phyloP scores from a whole-genome alignment of 2,888 invertebrate species.

The Microctonus brassicae region DNA sequence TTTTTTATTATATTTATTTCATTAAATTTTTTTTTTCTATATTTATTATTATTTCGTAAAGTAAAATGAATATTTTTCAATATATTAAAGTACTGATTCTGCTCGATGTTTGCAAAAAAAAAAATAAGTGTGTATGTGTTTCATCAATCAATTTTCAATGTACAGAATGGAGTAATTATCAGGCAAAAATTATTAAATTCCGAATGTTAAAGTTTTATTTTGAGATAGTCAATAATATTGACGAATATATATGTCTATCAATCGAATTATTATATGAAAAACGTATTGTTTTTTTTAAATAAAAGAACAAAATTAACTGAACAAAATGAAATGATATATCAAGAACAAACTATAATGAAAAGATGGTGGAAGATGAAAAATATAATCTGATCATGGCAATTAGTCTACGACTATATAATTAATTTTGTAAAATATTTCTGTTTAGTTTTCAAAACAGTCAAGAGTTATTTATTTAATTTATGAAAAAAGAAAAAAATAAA shows the following conservation, averaged over 20 bases:
- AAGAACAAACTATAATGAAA: background rate
- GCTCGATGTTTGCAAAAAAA: too few species aligned
- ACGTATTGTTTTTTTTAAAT: too few species aligned
- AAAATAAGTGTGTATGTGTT: background rate
- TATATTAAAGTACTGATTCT: too few species aligned
- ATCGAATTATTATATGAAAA: too few species aligned
- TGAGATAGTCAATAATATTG: constrained; percentile 42
- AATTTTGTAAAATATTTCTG: constrained; percentile 67
- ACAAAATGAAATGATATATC: background rate
- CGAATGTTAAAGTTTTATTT: constrained; percentile 58
- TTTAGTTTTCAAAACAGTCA: constrained; percentile 60
- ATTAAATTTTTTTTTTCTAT: background rate
- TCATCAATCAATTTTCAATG: background rate
- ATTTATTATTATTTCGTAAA: background rate
- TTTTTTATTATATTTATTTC: background rate
- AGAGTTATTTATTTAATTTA: constrained; percentile 68
- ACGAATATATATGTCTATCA: constrained; percentile 50
- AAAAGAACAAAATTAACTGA: background rate
- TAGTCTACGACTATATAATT: constrained; percentile 58
- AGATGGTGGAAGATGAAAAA: background rate
- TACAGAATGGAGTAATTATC: background rate
- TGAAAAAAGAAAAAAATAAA: constrained; percentile 55
- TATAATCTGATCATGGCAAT: constrained; percentile 35
- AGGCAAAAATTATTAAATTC: constrained; percentile 13
- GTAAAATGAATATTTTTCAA: background rate